Conservation (phyloP, 2,113 vertebrate genomes). For the Melanotaenia duboulayi region DNA sequence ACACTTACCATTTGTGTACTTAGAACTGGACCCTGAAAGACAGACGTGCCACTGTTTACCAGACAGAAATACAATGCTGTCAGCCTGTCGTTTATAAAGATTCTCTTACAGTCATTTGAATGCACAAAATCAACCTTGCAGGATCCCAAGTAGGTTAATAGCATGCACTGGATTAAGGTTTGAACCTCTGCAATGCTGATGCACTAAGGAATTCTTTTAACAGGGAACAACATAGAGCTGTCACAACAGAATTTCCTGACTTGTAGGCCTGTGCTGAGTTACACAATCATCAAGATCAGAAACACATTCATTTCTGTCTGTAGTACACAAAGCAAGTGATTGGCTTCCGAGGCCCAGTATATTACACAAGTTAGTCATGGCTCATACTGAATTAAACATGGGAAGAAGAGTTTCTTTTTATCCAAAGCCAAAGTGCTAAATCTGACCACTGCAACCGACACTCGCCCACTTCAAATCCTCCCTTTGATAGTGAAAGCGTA, state of each 20-base stretch:
- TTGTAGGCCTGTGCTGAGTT: constrained; percentile 20
- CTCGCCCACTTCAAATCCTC: constrained; percentile 68
- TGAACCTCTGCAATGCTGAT: constrained; percentile 43
- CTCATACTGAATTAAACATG: constrained; percentile 77
- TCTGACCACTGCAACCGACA: constrained; percentile 73
- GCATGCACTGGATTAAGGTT: constrained; percentile 74
- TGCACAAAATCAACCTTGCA: constrained; percentile 53
- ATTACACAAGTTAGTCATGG: constrained; percentile 75
- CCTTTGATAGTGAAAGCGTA: constrained; percentile 69
- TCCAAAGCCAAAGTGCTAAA: constrained; percentile 76
- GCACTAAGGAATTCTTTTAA: constrained; percentile 45
- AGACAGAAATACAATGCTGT: constrained; percentile 28
- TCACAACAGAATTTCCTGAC: constrained; percentile 33
- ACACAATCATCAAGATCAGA: constrained; percentile 25
- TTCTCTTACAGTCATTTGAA: constrained; percentile 50
- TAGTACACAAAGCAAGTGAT: constrained; percentile 35
- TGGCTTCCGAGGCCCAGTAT: constrained; percentile 60
- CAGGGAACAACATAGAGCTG: constrained; percentile 44
- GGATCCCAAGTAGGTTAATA: constrained; percentile 77
- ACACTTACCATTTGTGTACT: background rate
- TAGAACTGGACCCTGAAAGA: background rate
- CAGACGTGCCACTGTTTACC: background rate
- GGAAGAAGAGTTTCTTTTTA: constrained; percentile 75
- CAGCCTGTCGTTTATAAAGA: constrained; percentile 20
- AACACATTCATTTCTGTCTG: constrained; percentile 44